phyloP scores from a whole-genome alignment of 2,113 vertebrate species.

The Tympanuchus pallidicinctus region DNA sequence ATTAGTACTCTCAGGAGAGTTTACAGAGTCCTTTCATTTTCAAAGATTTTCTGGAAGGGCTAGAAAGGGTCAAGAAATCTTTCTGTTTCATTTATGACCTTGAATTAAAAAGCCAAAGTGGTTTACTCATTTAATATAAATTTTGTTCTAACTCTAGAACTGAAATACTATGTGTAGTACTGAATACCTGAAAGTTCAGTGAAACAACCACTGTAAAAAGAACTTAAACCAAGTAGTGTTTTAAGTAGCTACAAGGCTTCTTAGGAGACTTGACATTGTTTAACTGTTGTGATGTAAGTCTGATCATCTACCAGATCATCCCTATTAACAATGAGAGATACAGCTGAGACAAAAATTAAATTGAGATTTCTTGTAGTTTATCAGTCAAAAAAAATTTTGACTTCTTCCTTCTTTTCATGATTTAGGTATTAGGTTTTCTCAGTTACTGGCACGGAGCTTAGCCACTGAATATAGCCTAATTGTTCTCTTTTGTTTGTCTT shows the following conservation, averaged over 20 bases:
- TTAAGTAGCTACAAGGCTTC: neutral
- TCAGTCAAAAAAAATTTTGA: neutral
- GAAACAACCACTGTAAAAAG: neutral
- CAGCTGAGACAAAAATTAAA: neutral
- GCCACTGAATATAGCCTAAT: neutral
- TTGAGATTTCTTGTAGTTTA: neutral
- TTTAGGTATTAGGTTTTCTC: neutral
- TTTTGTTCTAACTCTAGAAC: neutral
- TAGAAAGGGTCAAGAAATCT: neutral
- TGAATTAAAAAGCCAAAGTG: neutral
- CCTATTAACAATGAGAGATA: neutral
- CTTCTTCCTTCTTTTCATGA: neutral
- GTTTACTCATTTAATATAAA: neutral
- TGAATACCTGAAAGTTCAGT: neutral
- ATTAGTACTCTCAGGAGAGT: neutral
- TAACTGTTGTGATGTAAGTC: neutral
- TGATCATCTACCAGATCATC: rapidly evolving
- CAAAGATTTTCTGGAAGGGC: neutral
- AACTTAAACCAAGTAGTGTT: neutral
- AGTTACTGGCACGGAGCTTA: neutral
- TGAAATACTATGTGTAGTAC: neutral
- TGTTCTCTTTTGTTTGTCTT: constrained; percentile 31
- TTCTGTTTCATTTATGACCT: neutral
- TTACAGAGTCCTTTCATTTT: neutral
- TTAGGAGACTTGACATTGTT: neutral